phyloP scores from a whole-genome alignment of 53 echinoderm and acorn worm genomes.

The Apostichopus leukothele region DNA sequence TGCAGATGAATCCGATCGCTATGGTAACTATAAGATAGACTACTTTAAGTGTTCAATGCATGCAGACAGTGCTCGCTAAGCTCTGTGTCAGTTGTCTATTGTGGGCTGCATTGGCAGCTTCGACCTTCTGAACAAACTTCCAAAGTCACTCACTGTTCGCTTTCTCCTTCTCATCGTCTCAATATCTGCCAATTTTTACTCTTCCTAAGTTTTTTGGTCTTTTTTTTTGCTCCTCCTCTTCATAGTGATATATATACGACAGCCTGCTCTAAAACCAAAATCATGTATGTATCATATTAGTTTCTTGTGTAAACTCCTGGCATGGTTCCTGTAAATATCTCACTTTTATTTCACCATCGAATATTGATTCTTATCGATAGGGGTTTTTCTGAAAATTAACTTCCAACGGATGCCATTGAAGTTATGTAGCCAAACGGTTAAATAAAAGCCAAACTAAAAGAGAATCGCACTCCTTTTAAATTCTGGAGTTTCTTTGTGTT shows the following conservation, averaged over 20 bases:
- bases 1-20: conserved; percentile 36
- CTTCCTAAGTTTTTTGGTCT: too few species aligned
- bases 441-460: too few species aligned
- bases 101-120: conserved; percentile 20
- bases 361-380: neutral
- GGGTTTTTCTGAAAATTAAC: too few species aligned
- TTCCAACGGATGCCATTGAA: too few species aligned
- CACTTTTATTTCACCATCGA: neutral
- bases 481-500: too few species aligned
- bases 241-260: neutral
- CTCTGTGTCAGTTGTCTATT: conserved; percentile 30
- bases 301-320: neutral
- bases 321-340: neutral
- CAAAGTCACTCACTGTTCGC: conserved; percentile 22
- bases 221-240: too few species aligned
- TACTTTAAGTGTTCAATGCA: conserved; percentile 37
- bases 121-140: conserved; percentile 15
- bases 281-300: neutral
- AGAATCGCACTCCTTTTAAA: too few species aligned
- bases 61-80: conserved; percentile 44
- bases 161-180: neutral
- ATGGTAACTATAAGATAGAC: conserved; percentile 39
- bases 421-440: too few species aligned
- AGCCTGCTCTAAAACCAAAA: neutral
- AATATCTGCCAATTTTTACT: neutral